Conservation (phyloP, 2,888 invertebrate species). For the Parnassius mnemosyne region DNA sequence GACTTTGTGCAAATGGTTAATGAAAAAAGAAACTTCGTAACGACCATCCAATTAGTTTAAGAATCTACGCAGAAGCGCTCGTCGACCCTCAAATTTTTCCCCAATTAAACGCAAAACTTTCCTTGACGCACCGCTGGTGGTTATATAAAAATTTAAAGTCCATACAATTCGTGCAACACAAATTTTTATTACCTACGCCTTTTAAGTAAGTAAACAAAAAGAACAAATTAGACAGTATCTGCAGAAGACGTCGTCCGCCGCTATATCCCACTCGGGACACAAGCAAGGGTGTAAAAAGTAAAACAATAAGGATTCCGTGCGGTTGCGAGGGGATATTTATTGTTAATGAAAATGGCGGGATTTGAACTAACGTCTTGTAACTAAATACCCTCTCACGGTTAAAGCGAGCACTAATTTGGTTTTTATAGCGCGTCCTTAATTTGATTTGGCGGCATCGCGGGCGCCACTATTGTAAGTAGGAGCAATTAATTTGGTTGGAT, state of each 20-base stretch:
- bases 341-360: conserved; percentile 81
- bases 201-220: conserved; percentile 76
- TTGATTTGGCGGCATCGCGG: conserved; percentile 81
- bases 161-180: conserved; percentile 80
- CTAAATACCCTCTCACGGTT: conserved; percentile 80
- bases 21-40: conserved; percentile 73
- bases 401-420: conserved; percentile 81
- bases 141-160: conserved; percentile 79
- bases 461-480: conserved; percentile 75
- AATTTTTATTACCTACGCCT: conserved; percentile 77
- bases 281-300: conserved; percentile 81
- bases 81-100: conserved; percentile 74
- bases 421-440: conserved; percentile 81
- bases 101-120: conserved; percentile 79
- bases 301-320: conserved; percentile 79
- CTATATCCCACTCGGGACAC: conserved; percentile 70
- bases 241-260: conserved; percentile 64
- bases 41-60: conserved; percentile 77
- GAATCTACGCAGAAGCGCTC: conserved; percentile 76
- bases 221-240: conserved; percentile 73
- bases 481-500: conserved; percentile 80
- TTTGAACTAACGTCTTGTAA: conserved; percentile 81
- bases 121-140: conserved; percentile 63
- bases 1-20: conserved; percentile 62
- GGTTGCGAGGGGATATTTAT: conserved; percentile 79